A percentile compares a stretch with the other conserved stretches of the same genome.
Conservation (phyloP, 2,797 vertebrate species). For the Alfaro cultratus region DNA sequence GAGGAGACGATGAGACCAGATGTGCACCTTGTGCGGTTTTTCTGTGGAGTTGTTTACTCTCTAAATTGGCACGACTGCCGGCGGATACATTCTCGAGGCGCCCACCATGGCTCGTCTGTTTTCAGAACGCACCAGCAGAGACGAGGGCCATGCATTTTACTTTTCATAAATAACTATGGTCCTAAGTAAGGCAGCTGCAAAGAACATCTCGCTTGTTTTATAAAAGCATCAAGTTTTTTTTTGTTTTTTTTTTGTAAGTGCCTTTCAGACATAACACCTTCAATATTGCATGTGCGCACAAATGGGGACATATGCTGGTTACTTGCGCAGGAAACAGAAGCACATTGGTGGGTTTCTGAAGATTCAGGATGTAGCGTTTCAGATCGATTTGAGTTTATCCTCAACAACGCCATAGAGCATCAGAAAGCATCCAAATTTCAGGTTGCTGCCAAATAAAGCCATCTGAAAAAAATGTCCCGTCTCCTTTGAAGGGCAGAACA, state of each 20-base stretch:
- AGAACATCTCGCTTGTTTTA: slow-evolving; percentile 1
- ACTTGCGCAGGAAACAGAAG: not conserved
- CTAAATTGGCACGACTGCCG: slow-evolving; percentile 54
- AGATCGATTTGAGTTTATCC: not conserved
- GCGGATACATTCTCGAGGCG: slow-evolving; percentile 41
- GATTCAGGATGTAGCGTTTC: not conserved
- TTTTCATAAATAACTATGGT: slow-evolving; percentile 21
- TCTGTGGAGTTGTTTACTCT: slow-evolving; percentile 60
- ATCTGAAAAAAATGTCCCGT: not conserved
- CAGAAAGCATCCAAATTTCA: not conserved
- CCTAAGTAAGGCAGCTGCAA: slow-evolving; percentile 2
- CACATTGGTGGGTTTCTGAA: not conserved
- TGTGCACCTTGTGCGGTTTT: slow-evolving; percentile 44
- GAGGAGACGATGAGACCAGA: slow-evolving; percentile 40
- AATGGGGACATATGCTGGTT: not conserved
- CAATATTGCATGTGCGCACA: not conserved
- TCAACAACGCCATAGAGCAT: not conserved
- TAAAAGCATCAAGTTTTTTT: not conserved
- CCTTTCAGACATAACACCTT: not conserved
- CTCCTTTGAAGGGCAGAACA: not conserved
- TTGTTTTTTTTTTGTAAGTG: slow-evolving; percentile 1
- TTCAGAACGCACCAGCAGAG: slow-evolving; percentile 33
- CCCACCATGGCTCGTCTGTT: slow-evolving; percentile 22
- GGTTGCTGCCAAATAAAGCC: not conserved
- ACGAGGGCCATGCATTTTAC: slow-evolving; percentile 34